Evolutionary conservation across 2,797 vertebrate genomes (phyloP), one percentile per base, ranked within the genome.

Genomic region (Acipenser oxyrinchus): DNA sequence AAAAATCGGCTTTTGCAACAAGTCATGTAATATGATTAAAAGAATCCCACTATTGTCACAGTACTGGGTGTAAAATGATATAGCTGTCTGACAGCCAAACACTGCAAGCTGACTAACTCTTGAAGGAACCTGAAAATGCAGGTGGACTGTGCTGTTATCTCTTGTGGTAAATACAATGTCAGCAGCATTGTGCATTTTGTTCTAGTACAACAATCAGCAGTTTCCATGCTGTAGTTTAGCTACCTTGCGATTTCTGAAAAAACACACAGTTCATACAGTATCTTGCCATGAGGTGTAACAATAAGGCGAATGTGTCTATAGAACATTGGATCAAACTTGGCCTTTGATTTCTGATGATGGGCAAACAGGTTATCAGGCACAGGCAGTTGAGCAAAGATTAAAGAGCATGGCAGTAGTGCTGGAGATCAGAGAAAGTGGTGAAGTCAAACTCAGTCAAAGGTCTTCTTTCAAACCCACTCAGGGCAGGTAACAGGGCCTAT

Each of bases 71-170:
- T 72, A 73, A 77, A 72, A 68, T 74, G 67, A 70, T 71, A 74
- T 68, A 76, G 83, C 81, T 87, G 82, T 86, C 77, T 83, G 77
- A 87, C 82, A 86, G 82, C 77, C 77, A 84, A 59, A 63, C 72
- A 69, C 49, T 65, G 23, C 57, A 69, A 75, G 53, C 65, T 72
- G 65, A 76, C 76, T 74, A 52, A 75, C 79, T 71, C 71, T 73
- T 52, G 15, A 58, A 71, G 66, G 77, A 75, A 73, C 63, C 73
- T 75, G 72, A 75, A 62, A 61, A 82, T 75, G 69, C 71, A 65
- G 74, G 67, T 74, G 55, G 69, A 6, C 60, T 79, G 64, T 51
- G 71, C 68, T 73, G 53, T 68, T 62, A 67, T 75, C 65, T 23
- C 80, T 72, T 76, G 75, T 77, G 76, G 69, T 80, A 72, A 71